Evolutionary conservation across 53 echinoderm and acorn worm species (phyloP).

Genomic region (Astropecten irregularis): DNA sequence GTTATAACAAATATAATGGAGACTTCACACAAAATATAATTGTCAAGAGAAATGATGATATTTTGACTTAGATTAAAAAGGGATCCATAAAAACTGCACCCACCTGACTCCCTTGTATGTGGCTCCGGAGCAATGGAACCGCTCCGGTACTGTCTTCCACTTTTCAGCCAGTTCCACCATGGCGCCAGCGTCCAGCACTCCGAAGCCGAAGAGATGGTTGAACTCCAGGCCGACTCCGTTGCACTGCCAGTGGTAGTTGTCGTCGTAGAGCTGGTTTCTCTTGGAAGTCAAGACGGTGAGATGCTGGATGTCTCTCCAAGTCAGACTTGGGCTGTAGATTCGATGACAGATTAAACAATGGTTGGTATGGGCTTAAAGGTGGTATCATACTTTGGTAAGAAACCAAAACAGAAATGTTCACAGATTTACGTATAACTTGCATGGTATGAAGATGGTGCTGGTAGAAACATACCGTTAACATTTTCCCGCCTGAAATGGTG

Average conservation of each 20-base stretch:
- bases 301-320: constrained; percentile 96
- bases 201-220: constrained; percentile 96
- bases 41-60: too few species aligned
- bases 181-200: constrained; percentile 95
- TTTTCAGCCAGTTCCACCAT: constrained; percentile 92
- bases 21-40: too few species aligned
- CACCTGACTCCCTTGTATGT: constrained; percentile 82
- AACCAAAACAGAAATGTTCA: too few species aligned
- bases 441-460: too few species aligned
- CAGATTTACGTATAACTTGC: too few species aligned
- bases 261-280: constrained; percentile 93
- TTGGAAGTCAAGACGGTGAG: constrained; percentile 93
- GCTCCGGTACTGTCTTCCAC: constrained; percentile 85
- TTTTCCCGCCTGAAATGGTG: too few species aligned
- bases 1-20: too few species aligned
- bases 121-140: constrained; percentile 96
- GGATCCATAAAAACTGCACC: too few species aligned
- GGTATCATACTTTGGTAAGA: too few species aligned
- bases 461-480: too few species aligned
- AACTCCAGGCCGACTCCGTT: constrained; percentile 96
- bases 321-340: constrained; percentile 68
- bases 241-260: constrained; percentile 96
- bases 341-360: background rate
- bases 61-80: too few species aligned
- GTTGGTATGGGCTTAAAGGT: background rate